Conservation (phyloP, 2,113 vertebrate species). For the Daboia siamensis region DNA sequence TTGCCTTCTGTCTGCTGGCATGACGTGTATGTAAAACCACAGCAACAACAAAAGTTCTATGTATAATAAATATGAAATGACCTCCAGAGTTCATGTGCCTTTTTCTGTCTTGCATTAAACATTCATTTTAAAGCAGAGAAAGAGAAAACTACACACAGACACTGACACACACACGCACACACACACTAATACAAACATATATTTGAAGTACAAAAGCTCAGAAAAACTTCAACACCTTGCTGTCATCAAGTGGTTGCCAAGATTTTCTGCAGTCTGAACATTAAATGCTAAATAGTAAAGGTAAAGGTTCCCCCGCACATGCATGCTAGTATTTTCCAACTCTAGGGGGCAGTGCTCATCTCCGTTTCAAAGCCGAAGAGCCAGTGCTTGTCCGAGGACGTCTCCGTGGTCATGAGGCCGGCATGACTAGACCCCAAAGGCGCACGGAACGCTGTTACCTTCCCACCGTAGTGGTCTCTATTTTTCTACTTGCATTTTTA, state of each 20-base stretch:
- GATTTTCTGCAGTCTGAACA: background rate
- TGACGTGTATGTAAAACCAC: conserved; percentile 86
- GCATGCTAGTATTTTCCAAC: too few species aligned
- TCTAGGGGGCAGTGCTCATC: too few species aligned
- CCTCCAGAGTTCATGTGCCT: conserved; percentile 70
- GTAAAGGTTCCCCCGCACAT: too few species aligned
- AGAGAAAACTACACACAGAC: background rate
- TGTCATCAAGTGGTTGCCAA: background rate
- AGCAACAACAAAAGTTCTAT: conserved; percentile 75
- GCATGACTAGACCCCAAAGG: too few species aligned
- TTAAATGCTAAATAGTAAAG: background rate
- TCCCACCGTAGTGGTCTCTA: too few species aligned
- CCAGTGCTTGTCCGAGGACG: too few species aligned
- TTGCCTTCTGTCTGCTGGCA: conserved; percentile 87
- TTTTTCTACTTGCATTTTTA: too few species aligned
- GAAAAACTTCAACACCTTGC: background rate
- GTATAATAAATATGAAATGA: conserved; percentile 88
- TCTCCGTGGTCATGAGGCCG: too few species aligned
- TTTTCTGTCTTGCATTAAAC: conserved; percentile 24
- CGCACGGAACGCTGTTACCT: too few species aligned
- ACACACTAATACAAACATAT: background rate
- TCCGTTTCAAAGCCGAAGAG: too few species aligned
- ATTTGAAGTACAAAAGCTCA: background rate
- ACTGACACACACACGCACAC: background rate
- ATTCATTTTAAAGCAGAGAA: background rate